Percentiles rank a stretch among this genome's conserved stretches.
Conservation (phyloP, 2,888 invertebrate genomes). For the Ichneumon xanthorius region DNA sequence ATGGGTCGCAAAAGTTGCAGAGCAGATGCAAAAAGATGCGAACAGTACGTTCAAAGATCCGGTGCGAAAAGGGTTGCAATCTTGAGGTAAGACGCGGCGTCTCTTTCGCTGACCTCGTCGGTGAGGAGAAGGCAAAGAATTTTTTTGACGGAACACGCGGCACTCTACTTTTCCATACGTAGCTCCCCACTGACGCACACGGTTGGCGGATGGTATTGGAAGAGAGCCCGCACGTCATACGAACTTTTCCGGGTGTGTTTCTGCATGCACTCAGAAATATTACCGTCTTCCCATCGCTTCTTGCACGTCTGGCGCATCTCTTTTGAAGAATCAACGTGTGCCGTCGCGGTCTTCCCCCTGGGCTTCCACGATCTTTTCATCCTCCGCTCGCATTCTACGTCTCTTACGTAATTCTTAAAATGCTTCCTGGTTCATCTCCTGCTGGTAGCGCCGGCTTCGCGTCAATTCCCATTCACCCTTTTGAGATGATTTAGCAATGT, state of each 20-base stretch:
- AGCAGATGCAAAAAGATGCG: background rate
- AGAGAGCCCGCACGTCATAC: constrained; percentile 34
- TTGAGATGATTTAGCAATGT: background rate
- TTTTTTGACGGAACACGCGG: background rate
- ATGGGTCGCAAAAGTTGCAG: background rate
- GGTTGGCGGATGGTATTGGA: constrained; percentile 10
- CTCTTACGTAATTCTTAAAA: constrained; percentile 14
- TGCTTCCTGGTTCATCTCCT: background rate
- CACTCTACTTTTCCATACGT: background rate
- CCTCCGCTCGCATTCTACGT: background rate
- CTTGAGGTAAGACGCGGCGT: background rate
- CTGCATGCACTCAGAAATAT: constrained; percentile 61
- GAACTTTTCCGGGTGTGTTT: constrained; percentile 40
- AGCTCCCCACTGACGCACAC: background rate
- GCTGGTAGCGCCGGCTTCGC: background rate
- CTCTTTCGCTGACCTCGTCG: background rate
- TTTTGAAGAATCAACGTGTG: constrained; percentile 47
- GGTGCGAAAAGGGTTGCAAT: background rate
- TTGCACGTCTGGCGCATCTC: constrained; percentile 1
- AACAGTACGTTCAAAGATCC: background rate
- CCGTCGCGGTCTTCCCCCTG: background rate
- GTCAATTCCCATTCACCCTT: background rate
- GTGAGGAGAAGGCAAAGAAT: background rate
- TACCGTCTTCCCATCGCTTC: constrained; percentile 54
- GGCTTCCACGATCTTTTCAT: constrained; percentile 35